phyloP scores from a whole-genome alignment of 2,797 vertebrate genomes.

The Agapornis canus region DNA sequence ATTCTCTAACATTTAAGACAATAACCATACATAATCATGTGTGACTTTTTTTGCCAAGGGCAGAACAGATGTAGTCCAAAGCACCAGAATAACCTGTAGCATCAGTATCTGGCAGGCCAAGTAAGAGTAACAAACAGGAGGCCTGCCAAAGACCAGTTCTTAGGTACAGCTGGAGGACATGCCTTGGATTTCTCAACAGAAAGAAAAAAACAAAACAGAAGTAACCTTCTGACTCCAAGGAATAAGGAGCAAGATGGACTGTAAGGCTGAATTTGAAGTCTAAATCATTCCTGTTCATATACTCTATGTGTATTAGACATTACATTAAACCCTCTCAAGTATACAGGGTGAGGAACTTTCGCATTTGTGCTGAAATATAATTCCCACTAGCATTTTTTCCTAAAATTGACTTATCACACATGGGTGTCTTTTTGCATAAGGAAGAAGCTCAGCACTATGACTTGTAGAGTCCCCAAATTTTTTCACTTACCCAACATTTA shows the following conservation, averaged over 20 bases:
- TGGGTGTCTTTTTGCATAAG: background rate
- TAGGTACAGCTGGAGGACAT: background rate
- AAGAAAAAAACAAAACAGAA: background rate
- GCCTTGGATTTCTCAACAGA: background rate
- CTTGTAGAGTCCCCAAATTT: background rate
- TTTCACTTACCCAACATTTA: background rate
- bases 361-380: background rate
- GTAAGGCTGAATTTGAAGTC: background rate
- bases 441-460: background rate
- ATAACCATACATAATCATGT: background rate
- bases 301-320: background rate
- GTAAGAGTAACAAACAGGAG: background rate
- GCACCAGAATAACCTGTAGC: background rate
- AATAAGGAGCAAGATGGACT: background rate
- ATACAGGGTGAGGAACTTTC: background rate
- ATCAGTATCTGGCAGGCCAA: background rate
- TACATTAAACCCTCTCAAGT: background rate
- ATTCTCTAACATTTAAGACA: background rate
- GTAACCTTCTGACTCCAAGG: background rate
- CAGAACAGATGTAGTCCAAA: background rate
- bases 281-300: background rate
- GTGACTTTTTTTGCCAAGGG: background rate
- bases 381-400: background rate
- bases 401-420: background rate
- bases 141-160: background rate